Base-by-base conservation (phyloP, 2,113 vertebrate genomes). In the Sander vitreus region DNA sequence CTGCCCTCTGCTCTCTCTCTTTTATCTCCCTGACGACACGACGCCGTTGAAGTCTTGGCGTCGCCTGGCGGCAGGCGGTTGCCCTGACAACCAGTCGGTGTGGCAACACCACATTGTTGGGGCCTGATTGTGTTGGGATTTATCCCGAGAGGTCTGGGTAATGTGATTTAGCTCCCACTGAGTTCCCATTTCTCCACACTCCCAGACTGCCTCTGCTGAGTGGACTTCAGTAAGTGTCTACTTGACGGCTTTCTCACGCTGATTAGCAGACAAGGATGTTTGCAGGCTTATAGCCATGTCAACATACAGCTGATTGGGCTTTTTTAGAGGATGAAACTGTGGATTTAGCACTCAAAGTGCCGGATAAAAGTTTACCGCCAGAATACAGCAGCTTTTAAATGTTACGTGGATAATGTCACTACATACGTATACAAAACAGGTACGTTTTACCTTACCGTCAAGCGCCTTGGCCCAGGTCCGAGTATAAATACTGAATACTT, bases 181-280 rank as follows among this genome's bases (percentile, higher is more conserved):
- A 60, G 66, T 60, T 80, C 71, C 64, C 39, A 69, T 68, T 74
- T 68, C 76, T 53, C 30, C 51, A 66, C 51, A 57, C 45, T 76
- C 45, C 23, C 53, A 76, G 77, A 25, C 58, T 12, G 57, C 71
- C 50, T 33, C 51, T 43, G 59, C 2, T 6, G 63, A 74, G 50
- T 55, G 71, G 66, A 72, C 8, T 43, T 11, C 2, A 43, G 45
- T 50, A 53, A 80, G 53, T 47, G 72, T 72, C 77, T 47, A 1
- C 30, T 53, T 48, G 30, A 80, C 21, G 71, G 33, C 59, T 74
- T 85, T 85, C 77, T 85, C 77, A 80, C 51, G 23, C 70, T 57
- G 70, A 74, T 69, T 57, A 64, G 30, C 70, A 64, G 25, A 69
- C n/a, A 5, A n/a, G 55, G 36, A 36, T 47, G 51, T 59, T 30